Evolutionary conservation across 2,797 vertebrate species (phyloP).

Genomic region (Pantherophis vulpinus): DNA sequence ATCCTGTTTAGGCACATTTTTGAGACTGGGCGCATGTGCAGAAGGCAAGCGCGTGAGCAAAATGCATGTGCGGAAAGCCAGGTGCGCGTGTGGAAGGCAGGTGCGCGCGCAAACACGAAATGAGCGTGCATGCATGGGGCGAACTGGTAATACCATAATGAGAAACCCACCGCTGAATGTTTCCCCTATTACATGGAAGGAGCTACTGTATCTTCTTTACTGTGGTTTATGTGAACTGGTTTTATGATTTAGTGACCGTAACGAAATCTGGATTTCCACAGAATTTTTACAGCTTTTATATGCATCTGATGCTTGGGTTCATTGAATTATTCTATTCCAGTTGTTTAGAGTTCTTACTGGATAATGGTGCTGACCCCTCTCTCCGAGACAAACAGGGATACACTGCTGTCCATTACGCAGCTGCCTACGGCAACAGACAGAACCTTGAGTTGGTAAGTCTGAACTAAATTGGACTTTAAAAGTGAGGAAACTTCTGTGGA

Average conservation of each 20-base stretch:
- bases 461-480: neutral
- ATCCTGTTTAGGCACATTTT: too few relatives aligned
- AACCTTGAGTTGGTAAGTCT: constrained; percentile 90
- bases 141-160: too few relatives aligned
- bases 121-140: too few relatives aligned
- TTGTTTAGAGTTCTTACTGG: constrained; percentile 94
- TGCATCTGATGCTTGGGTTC: neutral
- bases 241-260: neutral
- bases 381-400: constrained; percentile 94
- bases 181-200: neutral
- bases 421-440: constrained; percentile 93
- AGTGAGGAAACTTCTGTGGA: neutral
- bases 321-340: constrained; percentile 61
- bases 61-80: too few relatives aligned
- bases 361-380: constrained; percentile 93
- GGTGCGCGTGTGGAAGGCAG: too few relatives aligned
- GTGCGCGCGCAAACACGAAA: too few relatives aligned
- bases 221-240: neutral
- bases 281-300: neutral
- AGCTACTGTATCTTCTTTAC: neutral
- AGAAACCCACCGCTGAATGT: too few relatives aligned
- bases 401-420: constrained; percentile 97
- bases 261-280: neutral
- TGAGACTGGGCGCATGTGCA: too few relatives aligned
- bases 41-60: too few relatives aligned